Base-by-base conservation (phyloP, 2,888 invertebrate genomes). In the Podabrus alpinus region DNA sequence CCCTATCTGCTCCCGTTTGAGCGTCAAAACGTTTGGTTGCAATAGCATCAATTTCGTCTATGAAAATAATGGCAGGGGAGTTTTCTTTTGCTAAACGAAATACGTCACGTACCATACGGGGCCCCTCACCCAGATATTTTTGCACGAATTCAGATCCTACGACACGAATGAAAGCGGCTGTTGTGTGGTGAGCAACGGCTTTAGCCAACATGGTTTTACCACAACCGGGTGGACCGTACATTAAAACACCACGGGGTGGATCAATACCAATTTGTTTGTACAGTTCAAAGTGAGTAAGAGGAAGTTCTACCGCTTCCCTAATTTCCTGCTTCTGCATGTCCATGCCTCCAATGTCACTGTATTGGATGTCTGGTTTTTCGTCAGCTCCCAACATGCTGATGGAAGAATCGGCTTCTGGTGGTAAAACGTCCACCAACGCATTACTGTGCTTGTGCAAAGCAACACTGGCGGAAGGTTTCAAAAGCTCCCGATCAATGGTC, bases 301-400 rank as follows among this genome's bases (percentile, higher is more conserved):
- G 99, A 77, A 99, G 88, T 86, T 99, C 99, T 0, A 99, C 99
- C 5, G 99, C 99, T 88, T 99, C 99, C 71, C 98, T 90, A 82
- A 99, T 99, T 88, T 99, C 99, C 86, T 99, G 99, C 84, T 99
- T 99, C 87, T 99, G 99, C 90, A 99, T 97, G 87, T 99, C 99
- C 95, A 99, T 96, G 45, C 99, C 99, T 87, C 99, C 99, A 85
- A 99, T 99, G 85, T 99, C 99, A 5, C 95, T 93, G 87, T 99
- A 99, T 77, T 94, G 93, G 9, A 99, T 97, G 87, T 99, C 98
- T 0, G 99, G 99, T 85, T 98, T 98, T 87, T 99, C 98, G 90
- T 98, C 98, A 85, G 97, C 95, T 90, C 95, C 94, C 76, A 99
- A 89, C 99, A 99, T 99, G 71, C 98, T 97, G 66, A 99, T 99